phyloP scores from a whole-genome alignment of 2,888 invertebrate species.

The Latrodectus elegans region DNA sequence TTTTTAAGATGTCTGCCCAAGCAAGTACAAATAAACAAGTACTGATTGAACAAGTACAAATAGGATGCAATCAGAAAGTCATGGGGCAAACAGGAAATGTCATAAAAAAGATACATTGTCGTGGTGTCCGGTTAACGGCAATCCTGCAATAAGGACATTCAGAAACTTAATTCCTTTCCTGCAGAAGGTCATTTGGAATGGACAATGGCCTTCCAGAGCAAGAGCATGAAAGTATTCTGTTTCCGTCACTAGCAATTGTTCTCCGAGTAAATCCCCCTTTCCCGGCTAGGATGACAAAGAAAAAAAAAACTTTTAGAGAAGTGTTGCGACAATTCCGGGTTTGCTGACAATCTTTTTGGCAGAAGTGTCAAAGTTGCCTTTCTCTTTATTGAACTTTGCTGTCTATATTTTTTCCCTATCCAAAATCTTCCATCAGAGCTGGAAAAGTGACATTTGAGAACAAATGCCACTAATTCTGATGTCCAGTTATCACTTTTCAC shows the following conservation, averaged over 20 bases:
- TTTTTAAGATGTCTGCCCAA: constrained; percentile 12
- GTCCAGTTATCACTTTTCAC: constrained; percentile 57
- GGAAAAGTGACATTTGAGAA: constrained; percentile 30
- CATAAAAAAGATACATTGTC: constrained; percentile 53
- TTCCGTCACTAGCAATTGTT: constrained; percentile 55
- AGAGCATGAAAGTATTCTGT: constrained; percentile 50
- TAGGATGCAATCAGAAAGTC: constrained; percentile 49
- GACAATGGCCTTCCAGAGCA: constrained; percentile 52
- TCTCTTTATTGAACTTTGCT: constrained; percentile 59
- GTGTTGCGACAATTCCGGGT: constrained; percentile 55
- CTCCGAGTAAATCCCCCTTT: constrained; percentile 39
- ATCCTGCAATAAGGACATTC: neutral
- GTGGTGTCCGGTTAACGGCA: constrained; percentile 52
- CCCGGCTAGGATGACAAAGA: neutral
- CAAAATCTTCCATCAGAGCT: neutral
- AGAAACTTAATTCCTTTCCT: constrained; percentile 41
- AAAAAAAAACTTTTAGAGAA: constrained; percentile 25
- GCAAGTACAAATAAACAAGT: constrained; percentile 48
- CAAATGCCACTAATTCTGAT: constrained; percentile 21
- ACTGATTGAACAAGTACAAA: constrained; percentile 40
- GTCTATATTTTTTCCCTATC: constrained; percentile 30
- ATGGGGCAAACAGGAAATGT: constrained; percentile 48
- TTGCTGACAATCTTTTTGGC: constrained; percentile 64
- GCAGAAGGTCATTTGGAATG: constrained; percentile 52
- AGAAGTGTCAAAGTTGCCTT: constrained; percentile 65